Evolutionary conservation across 2,113 vertebrate species (phyloP).

Genomic region (Eptesicus fuscus): DNA sequence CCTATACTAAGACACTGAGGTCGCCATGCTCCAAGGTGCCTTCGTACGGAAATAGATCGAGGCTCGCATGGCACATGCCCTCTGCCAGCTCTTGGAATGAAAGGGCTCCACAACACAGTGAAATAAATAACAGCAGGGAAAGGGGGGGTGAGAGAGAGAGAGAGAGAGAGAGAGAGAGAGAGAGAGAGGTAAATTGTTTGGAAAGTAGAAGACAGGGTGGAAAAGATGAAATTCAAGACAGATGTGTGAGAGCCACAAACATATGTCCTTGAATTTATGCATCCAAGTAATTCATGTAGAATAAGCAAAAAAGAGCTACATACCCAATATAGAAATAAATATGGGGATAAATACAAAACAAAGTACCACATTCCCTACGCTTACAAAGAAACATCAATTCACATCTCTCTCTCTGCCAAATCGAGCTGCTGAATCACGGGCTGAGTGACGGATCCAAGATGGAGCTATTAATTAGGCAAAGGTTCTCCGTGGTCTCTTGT

Average conservation of each 20-base stretch:
- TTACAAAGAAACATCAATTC: slow-evolving; percentile 25
- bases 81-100: slow-evolving; percentile 60
- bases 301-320: neutral
- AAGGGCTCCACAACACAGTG: slow-evolving; percentile 51
- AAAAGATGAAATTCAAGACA: slow-evolving; percentile 77
- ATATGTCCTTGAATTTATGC: slow-evolving; percentile 71
- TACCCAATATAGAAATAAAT: slow-evolving; percentile 39
- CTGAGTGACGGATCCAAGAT: neutral
- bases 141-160: slow-evolving; percentile 44
- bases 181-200: slow-evolving; percentile 72
- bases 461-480: slow-evolving; percentile 34
- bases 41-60: slow-evolving; percentile 14
- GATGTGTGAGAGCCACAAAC: slow-evolving; percentile 70
- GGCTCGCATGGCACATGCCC: slow-evolving; percentile 15
- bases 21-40: neutral
- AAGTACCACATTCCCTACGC: neutral
- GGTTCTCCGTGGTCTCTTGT: slow-evolving; percentile 20
- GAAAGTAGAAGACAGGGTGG: slow-evolving; percentile 71
- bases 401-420: neutral
- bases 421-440: neutral
- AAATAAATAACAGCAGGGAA: slow-evolving; percentile 69
- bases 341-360: neutral
- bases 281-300: slow-evolving; percentile 61
- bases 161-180: neutral
- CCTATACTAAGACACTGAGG: neutral